Conservation (phyloP, 2,888 invertebrate genomes). For the Achlya flavicornis region DNA sequence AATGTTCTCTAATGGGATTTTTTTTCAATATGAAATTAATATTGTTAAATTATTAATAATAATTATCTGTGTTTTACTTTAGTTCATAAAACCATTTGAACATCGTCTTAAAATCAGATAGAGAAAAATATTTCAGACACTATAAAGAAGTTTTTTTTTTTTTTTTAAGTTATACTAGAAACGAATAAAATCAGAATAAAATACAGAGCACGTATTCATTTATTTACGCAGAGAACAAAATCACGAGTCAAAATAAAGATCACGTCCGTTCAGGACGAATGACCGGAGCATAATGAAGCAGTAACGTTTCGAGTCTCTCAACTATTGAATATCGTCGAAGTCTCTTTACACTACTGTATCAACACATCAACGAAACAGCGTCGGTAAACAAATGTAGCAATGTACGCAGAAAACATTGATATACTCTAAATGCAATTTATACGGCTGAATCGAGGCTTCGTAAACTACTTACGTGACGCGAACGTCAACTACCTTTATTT, state of each 20-base stretch:
- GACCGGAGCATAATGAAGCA: constrained; percentile 38
- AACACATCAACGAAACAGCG: not conserved
- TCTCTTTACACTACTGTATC: not conserved
- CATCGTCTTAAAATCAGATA: too few relatives aligned
- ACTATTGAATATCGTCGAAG: not conserved
- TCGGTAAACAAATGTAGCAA: constrained; percentile 20
- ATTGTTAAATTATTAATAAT: not conserved
- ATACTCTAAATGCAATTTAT: constrained; percentile 24
- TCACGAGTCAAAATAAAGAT: constrained; percentile 8
- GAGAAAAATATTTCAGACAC: too few relatives aligned
- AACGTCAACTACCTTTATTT: constrained; percentile 53
- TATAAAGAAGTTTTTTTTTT: too few relatives aligned
- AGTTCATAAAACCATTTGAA: too few relatives aligned
- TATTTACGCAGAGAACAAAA: constrained; percentile 16
- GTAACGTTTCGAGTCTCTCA: constrained; percentile 16
- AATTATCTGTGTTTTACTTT: not conserved
- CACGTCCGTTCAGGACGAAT: constrained; percentile 29
- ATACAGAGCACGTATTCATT: constrained; percentile 23
- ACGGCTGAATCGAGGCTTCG: constrained; percentile 38
- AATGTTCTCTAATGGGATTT: constrained; percentile 26
- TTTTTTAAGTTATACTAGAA: too few relatives aligned
- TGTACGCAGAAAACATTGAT: constrained; percentile 33
- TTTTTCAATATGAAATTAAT: not conserved
- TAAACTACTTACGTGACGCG: constrained; percentile 60
- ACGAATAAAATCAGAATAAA: too few relatives aligned